Percentiles rank a stretch among this genome's conserved stretches.
Evolutionary conservation across 2,888 invertebrate genomes (phyloP).

Genomic region (Nephrotoma guestfalica): DNA sequence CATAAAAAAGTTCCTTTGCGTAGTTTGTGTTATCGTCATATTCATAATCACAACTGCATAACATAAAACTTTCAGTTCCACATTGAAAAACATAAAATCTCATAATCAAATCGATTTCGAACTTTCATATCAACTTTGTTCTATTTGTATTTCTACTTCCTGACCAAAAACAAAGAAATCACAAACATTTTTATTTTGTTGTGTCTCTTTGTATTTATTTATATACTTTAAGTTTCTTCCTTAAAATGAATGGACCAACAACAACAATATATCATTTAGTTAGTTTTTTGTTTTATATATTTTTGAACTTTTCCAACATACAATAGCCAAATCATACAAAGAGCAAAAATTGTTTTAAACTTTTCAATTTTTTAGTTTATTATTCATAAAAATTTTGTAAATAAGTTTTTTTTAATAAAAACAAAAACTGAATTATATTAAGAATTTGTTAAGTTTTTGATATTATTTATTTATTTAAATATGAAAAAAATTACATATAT

Average conservation of each 20-base stretch:
- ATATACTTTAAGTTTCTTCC: background rate
- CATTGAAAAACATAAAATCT: background rate
- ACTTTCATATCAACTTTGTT: background rate
- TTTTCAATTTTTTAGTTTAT: background rate
- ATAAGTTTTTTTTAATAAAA: background rate
- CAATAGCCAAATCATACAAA: background rate
- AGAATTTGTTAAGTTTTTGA: background rate
- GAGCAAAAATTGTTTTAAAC: background rate
- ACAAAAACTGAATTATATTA: background rate
- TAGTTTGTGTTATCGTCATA: no score
- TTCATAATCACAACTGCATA: no score
- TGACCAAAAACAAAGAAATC: background rate
- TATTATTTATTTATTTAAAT: background rate
- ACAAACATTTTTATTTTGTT: background rate
- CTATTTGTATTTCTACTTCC: background rate
- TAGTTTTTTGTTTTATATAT: background rate
- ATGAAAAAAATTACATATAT: background rate
- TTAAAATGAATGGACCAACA: background rate
- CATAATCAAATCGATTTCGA: background rate
- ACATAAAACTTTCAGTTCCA: no score
- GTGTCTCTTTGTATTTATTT: background rate
- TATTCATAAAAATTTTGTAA: background rate
- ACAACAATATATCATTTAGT: background rate
- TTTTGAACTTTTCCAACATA: background rate
- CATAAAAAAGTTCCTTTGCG: no score